A percentile compares a stretch with the other conserved stretches of the same genome.
phyloP scores from a whole-genome alignment of 1,140 invertebrate genomes.

The Ceratina calcarata region DNA sequence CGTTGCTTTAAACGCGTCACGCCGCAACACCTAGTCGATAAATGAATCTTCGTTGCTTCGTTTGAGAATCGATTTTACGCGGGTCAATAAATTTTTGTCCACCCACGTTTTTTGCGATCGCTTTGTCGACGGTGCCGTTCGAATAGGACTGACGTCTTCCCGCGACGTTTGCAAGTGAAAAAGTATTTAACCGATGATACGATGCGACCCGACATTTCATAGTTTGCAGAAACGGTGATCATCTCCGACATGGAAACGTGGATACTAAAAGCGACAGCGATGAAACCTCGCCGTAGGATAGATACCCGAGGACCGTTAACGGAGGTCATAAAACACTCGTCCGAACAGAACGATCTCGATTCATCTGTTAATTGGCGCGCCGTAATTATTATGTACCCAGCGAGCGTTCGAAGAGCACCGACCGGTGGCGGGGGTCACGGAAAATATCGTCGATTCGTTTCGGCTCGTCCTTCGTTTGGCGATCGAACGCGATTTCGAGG shows the following conservation, averaged over 20 bases:
- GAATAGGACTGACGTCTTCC: too few relatives aligned
- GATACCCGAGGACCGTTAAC: not conserved
- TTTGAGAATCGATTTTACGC: too few relatives aligned
- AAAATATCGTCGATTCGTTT: slow-evolving; percentile 12
- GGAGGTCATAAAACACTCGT: not conserved
- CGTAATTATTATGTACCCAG: slow-evolving; percentile 1
- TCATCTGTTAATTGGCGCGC: not conserved
- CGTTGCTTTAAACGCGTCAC: too few relatives aligned
- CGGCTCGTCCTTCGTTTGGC: slow-evolving; percentile 11
- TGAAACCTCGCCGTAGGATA: not conserved
- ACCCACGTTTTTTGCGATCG: too few relatives aligned
- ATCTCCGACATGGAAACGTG: not conserved
- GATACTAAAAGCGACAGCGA: not conserved
- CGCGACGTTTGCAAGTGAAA: too few relatives aligned
- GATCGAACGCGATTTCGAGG: slow-evolving; percentile 46
- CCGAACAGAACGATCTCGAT: not conserved
- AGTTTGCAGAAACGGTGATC: too few relatives aligned
- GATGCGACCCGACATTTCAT: too few relatives aligned
- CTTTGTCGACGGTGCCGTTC: too few relatives aligned
- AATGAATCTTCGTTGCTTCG: too few relatives aligned
- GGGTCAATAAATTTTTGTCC: too few relatives aligned
- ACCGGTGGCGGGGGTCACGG: slow-evolving; percentile 19
- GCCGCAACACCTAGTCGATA: too few relatives aligned
- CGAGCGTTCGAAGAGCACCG: slow-evolving; percentile 35
- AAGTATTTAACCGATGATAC: too few relatives aligned